phyloP scores from a whole-genome alignment of 2,888 invertebrate genomes.

The Odontomyia ornata region DNA sequence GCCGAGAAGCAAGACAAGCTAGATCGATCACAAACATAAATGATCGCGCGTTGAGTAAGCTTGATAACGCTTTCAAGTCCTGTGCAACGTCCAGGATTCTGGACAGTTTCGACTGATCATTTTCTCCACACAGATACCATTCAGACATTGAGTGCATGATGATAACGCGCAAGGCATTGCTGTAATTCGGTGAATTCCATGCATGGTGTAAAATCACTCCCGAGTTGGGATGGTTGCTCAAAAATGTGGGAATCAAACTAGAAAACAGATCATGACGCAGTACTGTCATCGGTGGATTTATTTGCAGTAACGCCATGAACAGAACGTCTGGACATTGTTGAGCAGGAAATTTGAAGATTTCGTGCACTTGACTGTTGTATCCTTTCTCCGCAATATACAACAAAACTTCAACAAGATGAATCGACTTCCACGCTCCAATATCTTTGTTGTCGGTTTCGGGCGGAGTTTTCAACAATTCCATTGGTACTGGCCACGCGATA shows the following conservation, averaged over 20 bases:
- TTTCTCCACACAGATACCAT: conserved; percentile 92
- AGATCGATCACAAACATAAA: conserved; percentile 97
- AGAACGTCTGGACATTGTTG: conserved; percentile 95
- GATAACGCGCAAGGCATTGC: conserved; percentile 75
- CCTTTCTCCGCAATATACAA: conserved; percentile 89
- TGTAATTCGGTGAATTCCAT: conserved; percentile 85
- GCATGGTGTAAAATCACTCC: conserved; percentile 95
- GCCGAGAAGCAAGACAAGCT: conserved; percentile 94
- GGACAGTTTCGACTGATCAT: conserved; percentile 92
- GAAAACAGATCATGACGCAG: conserved; percentile 87
- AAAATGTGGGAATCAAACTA: conserved; percentile 89
- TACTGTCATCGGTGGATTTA: conserved; percentile 80
- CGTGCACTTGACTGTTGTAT: conserved; percentile 79
- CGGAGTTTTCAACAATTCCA: conserved; percentile 90
- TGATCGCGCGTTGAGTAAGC: conserved; percentile 88
- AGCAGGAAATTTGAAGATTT: conserved; percentile 90
- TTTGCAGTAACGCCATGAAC: conserved; percentile 87
- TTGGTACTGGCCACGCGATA: conserved; percentile 84
- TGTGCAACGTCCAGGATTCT: conserved; percentile 97
- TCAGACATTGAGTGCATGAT: conserved; percentile 98
- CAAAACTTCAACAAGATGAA: conserved; percentile 89
- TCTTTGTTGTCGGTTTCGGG: conserved; percentile 96
- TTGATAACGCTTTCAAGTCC: conserved; percentile 90
- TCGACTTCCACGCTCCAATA: conserved; percentile 90
- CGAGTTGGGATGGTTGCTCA: conserved; percentile 95